These are phyloP conservation scores for Centruroides vittatus DNA, from an alignment of 1,140 invertebrate species.

Conservation along the genomic window DNA sequence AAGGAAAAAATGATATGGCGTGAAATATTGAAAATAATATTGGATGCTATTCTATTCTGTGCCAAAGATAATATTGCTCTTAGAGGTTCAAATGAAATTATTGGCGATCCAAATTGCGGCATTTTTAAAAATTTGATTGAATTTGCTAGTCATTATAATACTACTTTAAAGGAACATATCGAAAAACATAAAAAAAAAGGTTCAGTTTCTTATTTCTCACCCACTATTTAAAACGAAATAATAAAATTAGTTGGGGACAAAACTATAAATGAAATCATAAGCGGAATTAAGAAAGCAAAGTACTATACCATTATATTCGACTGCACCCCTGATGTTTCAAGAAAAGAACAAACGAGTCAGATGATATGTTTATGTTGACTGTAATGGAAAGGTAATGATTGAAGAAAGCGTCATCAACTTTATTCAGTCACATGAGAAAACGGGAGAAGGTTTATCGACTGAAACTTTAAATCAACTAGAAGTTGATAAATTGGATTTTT, in stretches of 20 bases:
- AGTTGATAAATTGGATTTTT: neutral
- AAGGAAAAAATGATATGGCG: too few relatives aligned
- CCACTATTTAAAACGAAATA: slow-evolving; percentile 13
- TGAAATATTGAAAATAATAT: too few relatives aligned
- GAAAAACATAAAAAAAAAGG: neutral
- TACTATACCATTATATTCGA: slow-evolving; percentile 1
- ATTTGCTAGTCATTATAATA: slow-evolving; percentile 1
- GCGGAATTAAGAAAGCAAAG: neutral
- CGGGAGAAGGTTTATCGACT: slow-evolving; percentile 1
- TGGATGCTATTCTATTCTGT: neutral
- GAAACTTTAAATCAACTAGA: slow-evolving; percentile 5
- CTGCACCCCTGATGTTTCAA: slow-evolving; percentile 7
- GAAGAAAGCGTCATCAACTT: slow-evolving; percentile 6
- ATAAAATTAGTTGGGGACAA: slow-evolving; percentile 3
- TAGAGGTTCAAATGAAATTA: slow-evolving; percentile 3
- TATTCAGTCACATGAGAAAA: slow-evolving; percentile 4
- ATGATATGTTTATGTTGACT: slow-evolving; percentile 11
- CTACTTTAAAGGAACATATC: neutral
- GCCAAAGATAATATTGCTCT: slow-evolving; percentile 1
- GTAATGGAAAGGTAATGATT: slow-evolving; percentile 3
- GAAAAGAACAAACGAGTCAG: slow-evolving; percentile 14
- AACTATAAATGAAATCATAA: slow-evolving; percentile 8
- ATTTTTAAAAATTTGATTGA: neutral
- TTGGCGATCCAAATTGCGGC: neutral
- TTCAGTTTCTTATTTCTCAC: slow-evolving; percentile 4